Evolutionary conservation across 2,113 vertebrate genomes (phyloP), one percentile per base, ranked within the genome.

Genomic region (Myocastor coypus): DNA sequence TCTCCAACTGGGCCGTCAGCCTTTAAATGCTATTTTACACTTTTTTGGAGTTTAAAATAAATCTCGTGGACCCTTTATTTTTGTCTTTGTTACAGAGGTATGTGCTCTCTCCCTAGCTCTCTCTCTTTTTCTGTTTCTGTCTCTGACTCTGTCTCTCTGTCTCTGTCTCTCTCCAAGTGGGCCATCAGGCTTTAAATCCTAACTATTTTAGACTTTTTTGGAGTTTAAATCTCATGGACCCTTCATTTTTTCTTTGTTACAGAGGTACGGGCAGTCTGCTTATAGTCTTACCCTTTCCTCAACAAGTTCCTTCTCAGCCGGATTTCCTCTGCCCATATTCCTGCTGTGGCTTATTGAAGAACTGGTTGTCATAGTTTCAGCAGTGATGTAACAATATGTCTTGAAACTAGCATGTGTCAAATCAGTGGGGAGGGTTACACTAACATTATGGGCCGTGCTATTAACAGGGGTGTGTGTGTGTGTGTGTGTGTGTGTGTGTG

Each of bases 81-180:
- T 90, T 96, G n/a, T 96, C 92, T 92, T 91, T 96, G 82, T 73
- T 71, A 96, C 57, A 69, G n/a, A 97, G 73, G 96, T 97, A 88
- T n/a, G n/a, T n/a, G n/a, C n/a, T n/a, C n/a, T n/a, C n/a, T n/a
- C n/a, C n/a, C n/a, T n/a, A n/a, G n/a, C 19, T 59, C 7, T 40
- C 22, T 14, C 11, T 83, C 71, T 73, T 2, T 24, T 8, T 57
- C 55, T 71, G 1, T 40, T n/a, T 19, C 1, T 8, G 0, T 37
- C n/a, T 17, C 3, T 37, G n/a, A 12, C 7, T 3, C 0, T 55
- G 17, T 30, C 3, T 20, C 52, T 8, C n/a, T 37, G 24, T 26
- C 30, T 6, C 24, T 28, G 9, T 28, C 4, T 46, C 16, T 8
- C 12, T 10, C 13, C 7, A 14, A 4, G 42, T 66, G 10, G 8